phyloP scores from a whole-genome alignment of 2,113 vertebrate species.

The Cardinalis cardinalis region DNA sequence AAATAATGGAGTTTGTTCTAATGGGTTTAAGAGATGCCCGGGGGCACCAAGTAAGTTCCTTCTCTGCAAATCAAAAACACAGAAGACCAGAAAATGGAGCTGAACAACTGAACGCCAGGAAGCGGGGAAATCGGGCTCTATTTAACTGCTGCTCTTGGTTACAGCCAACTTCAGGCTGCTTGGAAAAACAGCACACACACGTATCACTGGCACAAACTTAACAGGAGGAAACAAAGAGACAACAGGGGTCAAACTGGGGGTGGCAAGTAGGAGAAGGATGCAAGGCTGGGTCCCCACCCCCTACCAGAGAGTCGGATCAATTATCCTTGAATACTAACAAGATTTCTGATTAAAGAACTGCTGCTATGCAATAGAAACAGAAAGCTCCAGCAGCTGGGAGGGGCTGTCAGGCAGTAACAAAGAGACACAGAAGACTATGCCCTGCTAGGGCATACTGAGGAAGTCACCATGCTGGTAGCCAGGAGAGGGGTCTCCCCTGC shows the following conservation, averaged over 20 bases:
- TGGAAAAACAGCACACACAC: conserved; percentile 71
- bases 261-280: conserved; percentile 55
- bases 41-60: conserved; percentile 70
- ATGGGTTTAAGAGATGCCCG: conserved; percentile 69
- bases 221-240: conserved; percentile 74
- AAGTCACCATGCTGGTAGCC: conserved; percentile 21
- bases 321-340: conserved; percentile 66
- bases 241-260: conserved; percentile 71
- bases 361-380: conserved; percentile 44
- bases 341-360: conserved; percentile 63
- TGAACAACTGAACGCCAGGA: conserved; percentile 64
- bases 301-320: conserved; percentile 61
- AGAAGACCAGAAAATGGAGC: conserved; percentile 75
- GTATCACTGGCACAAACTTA: conserved; percentile 71
- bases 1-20: conserved; percentile 64
- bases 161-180: conserved; percentile 68
- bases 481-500: not conserved
- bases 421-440: conserved; percentile 38
- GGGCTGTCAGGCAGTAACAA: conserved; percentile 40
- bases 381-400: conserved; percentile 38
- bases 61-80: conserved; percentile 74
- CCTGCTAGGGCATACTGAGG: conserved; percentile 6
- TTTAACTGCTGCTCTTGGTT: conserved; percentile 70
- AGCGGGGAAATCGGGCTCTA: conserved; percentile 64
- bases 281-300: conserved; percentile 41